Conservation (phyloP, 2,113 vertebrate genomes). For the Zootoca vivipara region DNA sequence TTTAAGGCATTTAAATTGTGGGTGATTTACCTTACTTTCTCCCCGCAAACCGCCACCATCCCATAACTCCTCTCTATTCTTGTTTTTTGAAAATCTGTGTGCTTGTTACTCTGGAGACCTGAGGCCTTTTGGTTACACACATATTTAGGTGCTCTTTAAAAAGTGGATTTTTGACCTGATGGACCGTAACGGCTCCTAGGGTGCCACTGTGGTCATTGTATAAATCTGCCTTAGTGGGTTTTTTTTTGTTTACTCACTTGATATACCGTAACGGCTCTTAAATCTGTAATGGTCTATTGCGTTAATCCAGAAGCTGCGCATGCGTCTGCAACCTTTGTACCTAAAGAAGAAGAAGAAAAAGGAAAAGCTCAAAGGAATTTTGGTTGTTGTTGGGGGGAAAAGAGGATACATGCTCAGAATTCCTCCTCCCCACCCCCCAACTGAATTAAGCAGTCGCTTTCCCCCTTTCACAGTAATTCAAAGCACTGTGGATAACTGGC, state of each 20-base stretch:
- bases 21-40: constrained; percentile 35
- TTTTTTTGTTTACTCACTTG: constrained; percentile 67
- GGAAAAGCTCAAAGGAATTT: constrained; percentile 26
- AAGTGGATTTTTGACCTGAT: constrained; percentile 73
- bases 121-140: constrained; percentile 60
- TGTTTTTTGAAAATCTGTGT: constrained; percentile 61
- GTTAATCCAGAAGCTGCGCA: constrained; percentile 70
- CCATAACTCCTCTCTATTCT: constrained; percentile 9
- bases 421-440: constrained; percentile 44
- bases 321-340: constrained; percentile 67
- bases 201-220: constrained; percentile 64
- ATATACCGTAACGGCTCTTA: constrained; percentile 59
- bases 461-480: constrained; percentile 20
- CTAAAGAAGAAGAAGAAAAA: constrained; percentile 45
- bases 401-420: not conserved
- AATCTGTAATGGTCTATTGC: constrained; percentile 61
- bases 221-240: constrained; percentile 66
- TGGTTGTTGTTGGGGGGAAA: constrained; percentile 32
- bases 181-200: constrained; percentile 67
- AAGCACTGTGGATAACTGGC: not conserved
- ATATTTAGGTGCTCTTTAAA: constrained; percentile 62
- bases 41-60: constrained; percentile 27
- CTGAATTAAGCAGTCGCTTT: constrained; percentile 15
- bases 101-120: constrained; percentile 60
- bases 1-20: constrained; percentile 31